phyloP scores from a whole-genome alignment of 1,140 invertebrate species.

The Drosophila punjabiensis region DNA sequence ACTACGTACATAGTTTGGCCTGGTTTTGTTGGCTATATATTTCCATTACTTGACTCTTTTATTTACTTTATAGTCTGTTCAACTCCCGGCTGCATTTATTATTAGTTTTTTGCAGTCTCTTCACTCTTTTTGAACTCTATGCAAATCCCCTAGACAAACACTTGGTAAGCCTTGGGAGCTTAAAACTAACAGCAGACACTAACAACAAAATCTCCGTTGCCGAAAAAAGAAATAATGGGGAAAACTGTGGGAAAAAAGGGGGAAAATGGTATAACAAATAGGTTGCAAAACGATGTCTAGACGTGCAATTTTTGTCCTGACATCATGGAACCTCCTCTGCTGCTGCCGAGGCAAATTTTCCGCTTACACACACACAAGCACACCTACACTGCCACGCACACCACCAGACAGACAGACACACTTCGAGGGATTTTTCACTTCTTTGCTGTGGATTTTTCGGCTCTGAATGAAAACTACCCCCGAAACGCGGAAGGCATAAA shows the following conservation, averaged over 20 bases:
- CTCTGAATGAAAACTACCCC: slow-evolving; percentile 68
- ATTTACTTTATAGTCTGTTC: slow-evolving; percentile 2
- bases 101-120: slow-evolving; percentile 15
- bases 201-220: slow-evolving; percentile 11
- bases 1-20: not conserved
- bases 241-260: slow-evolving; percentile 29
- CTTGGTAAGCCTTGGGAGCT: slow-evolving; percentile 39
- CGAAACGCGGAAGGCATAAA: slow-evolving; percentile 44
- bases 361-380: slow-evolving; percentile 19
- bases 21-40: not conserved
- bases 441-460: slow-evolving; percentile 10
- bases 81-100: slow-evolving; percentile 23
- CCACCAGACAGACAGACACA: slow-evolving; percentile 22
- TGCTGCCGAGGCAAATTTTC: slow-evolving; percentile 53
- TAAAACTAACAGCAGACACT: slow-evolving; percentile 41
- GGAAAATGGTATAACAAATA: slow-evolving; percentile 54
- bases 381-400: slow-evolving; percentile 35
- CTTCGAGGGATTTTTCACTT: no score
- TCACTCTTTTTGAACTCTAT: not conserved
- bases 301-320: slow-evolving; percentile 66
- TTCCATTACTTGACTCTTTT: slow-evolving; percentile 15
- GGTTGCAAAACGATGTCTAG: slow-evolving; percentile 64
- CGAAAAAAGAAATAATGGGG: slow-evolving; percentile 16
- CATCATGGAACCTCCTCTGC: slow-evolving; percentile 47
- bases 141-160: slow-evolving; percentile 57